These are phyloP conservation scores for Asbolus verrucosus DNA, from an alignment of 1,140 invertebrate species.

Conservation along the genomic window DNA sequence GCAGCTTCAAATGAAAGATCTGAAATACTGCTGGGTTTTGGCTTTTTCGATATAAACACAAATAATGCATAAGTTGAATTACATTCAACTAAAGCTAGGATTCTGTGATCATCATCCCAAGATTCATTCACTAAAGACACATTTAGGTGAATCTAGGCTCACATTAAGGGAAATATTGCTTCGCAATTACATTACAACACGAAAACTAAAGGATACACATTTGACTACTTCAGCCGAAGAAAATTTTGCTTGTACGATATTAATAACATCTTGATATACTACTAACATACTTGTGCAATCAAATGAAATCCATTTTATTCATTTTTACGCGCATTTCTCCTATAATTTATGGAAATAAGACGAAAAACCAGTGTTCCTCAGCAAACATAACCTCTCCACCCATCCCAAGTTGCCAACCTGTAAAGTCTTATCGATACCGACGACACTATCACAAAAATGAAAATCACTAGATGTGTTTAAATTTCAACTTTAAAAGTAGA, in stretches of 20 bases:
- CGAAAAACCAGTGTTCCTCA: background rate
- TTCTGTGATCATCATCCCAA: constrained; percentile 63
- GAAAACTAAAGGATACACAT: constrained; percentile 61
- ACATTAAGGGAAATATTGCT: constrained; percentile 50
- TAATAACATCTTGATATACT: constrained; percentile 58
- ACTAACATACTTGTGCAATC: constrained; percentile 55
- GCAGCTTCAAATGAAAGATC: constrained; percentile 80
- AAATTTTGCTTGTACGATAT: constrained; percentile 63
- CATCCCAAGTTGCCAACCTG: constrained; percentile 6
- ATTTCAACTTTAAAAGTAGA: no score
- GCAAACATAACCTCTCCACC: constrained; percentile 39
- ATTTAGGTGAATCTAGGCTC: constrained; percentile 61
- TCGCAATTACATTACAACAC: constrained; percentile 14
- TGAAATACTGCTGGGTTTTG: constrained; percentile 74
- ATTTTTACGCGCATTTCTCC: background rate
- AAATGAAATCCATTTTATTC: constrained; percentile 33
- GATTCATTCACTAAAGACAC: constrained; percentile 57
- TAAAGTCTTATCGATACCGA: no score
- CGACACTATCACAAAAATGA: background rate
- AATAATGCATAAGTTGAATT: constrained; percentile 74
- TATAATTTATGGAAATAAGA: constrained; percentile 3
- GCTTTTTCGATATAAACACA: constrained; percentile 71
- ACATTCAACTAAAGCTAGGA: constrained; percentile 78
- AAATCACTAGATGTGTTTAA: background rate
- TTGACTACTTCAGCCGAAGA: constrained; percentile 60